phyloP scores from a whole-genome alignment of 2,888 invertebrate genomes.

The Aplocera efformata region DNA sequence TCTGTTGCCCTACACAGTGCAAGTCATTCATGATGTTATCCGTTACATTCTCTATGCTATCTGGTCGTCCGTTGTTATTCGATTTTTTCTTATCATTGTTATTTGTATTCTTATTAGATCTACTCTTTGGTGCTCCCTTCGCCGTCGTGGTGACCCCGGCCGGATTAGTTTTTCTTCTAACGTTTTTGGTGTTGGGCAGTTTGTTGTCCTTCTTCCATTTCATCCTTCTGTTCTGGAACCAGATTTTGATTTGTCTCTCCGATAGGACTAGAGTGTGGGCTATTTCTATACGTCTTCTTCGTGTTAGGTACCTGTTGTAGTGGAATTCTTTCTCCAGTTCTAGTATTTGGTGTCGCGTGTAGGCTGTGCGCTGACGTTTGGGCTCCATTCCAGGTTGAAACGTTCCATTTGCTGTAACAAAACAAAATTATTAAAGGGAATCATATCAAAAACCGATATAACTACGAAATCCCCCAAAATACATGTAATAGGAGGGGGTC shows the following conservation, averaged over 20 bases:
- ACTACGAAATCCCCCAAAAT: neutral
- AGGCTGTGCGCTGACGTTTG: constrained; percentile 97
- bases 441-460: neutral
- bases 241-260: constrained; percentile 92
- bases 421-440: constrained; percentile 33
- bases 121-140: constrained; percentile 83
- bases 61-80: constrained; percentile 78
- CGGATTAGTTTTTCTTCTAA: constrained; percentile 87
- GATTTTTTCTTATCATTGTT: constrained; percentile 78
- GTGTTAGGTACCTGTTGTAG: constrained; percentile 97
- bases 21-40: constrained; percentile 82
- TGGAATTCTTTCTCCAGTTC: constrained; percentile 99
- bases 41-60: constrained; percentile 84
- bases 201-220: constrained; percentile 90
- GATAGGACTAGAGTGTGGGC: constrained; percentile 97
- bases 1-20: constrained; percentile 78
- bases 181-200: constrained; percentile 90
- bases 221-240: constrained; percentile 93
- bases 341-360: constrained; percentile 98
- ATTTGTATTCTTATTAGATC: constrained; percentile 81
- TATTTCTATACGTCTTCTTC: constrained; percentile 97
- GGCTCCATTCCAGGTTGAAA: constrained; percentile 97
- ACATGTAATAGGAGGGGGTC: neutral
- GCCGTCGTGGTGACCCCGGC: constrained; percentile 83
- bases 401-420: constrained; percentile 89